phyloP scores from a whole-genome alignment of 2,888 invertebrate genomes.

The Hetaerina titia region DNA sequence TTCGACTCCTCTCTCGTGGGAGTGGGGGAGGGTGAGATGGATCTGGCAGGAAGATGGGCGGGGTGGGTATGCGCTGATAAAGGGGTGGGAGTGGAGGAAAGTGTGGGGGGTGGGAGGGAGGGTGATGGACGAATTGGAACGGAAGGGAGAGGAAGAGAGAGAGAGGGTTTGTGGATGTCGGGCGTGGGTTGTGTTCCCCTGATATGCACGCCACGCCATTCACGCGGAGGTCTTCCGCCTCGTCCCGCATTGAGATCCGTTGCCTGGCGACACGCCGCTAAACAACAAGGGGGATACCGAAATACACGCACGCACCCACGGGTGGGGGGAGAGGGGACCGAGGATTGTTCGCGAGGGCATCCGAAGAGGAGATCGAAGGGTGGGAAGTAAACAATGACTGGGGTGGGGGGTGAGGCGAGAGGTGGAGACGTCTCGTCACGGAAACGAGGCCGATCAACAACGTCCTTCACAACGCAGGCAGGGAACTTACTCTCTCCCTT shows the following conservation, averaged over 20 bases:
- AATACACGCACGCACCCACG: background rate
- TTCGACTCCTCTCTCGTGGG: background rate
- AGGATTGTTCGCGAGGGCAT: background rate
- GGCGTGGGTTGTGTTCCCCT: background rate
- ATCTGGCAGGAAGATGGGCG: background rate
- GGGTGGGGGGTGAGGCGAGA: background rate
- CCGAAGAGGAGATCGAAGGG: background rate
- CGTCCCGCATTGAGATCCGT: background rate
- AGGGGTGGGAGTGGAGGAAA: background rate
- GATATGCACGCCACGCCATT: background rate
- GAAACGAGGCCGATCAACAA: background rate
- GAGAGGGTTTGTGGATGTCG: background rate
- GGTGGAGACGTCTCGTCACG: background rate
- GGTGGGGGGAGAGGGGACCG: background rate
- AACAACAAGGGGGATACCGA: background rate
- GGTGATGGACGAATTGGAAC: background rate
- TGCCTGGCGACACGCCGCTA: background rate
- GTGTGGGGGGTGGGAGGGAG: background rate
- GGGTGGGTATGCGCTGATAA: background rate
- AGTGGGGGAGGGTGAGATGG: background rate
- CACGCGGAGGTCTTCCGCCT: background rate
- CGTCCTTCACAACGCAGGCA: background rate
- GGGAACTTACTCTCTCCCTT: too few relatives aligned
- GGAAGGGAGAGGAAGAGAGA: background rate
- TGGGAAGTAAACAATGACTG: background rate